Evolutionary conservation across 2,797 vertebrate genomes (phyloP), one percentile per base, ranked within the genome.

Genomic region (Platalea minor): DNA sequence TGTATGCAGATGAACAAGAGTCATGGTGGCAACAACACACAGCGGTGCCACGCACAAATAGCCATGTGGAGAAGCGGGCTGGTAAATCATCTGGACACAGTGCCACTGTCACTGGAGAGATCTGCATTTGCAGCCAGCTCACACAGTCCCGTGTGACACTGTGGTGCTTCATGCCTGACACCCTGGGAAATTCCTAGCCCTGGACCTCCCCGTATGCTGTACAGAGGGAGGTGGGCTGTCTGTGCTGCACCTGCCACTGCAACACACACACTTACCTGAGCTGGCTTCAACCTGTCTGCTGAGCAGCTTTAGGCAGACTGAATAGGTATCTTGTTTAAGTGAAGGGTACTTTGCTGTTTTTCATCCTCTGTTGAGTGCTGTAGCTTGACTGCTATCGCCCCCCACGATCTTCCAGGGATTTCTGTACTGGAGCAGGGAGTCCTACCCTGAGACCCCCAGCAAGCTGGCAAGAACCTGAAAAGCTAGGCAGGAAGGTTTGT

Each of bases 61-160:
- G 39, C 13, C 21, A 39, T 0, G 1, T 4, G 60, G 26, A 78
- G 67, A 89, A 85, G 31, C 5, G 13, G 41, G 29, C 6, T 61
- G 39, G 8, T n/a, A 45, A 73, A 43, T 17, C 1, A 3, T 7
- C 29, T 29, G 57, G 35, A 60, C 15, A 12, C 24, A 26, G 57
- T 5, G 16, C 24, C 35, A 12, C 24, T 60, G 57, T 60, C 24
- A 1, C 35, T 26, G 29, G 26, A 31, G 39, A 82, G 5, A 23
- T 28, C 15, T 67, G 31, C 17, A 3, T 65, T 39, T 70, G 41
- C 88, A 91, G 67, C 17, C 21, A 20, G 48, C 17, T 89, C 17
- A 31, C 0, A 0, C n/a, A 41, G 57, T 23, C 50, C 50, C 45
- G 28, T 16, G 39, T 54, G 51, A 54, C 7, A 5, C 21, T 48